Base-by-base conservation (phyloP, 2,113 vertebrate genomes). In the Cyphomyrus discorhynchus region DNA sequence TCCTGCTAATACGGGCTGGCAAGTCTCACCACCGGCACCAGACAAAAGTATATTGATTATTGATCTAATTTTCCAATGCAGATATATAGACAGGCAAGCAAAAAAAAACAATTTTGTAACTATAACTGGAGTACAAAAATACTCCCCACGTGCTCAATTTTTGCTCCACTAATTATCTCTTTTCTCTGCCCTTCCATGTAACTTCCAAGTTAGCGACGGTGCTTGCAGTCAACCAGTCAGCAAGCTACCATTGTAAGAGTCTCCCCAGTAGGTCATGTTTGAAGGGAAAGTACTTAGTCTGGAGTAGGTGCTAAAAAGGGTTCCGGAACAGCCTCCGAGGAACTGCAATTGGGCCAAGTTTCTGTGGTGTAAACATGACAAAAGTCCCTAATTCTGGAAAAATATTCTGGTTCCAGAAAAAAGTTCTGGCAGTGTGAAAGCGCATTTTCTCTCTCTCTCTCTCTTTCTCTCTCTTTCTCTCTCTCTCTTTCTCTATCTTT, bases 401-500 rank as follows among this genome's bases (percentile, higher is more conserved):
- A 70, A 70, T 27, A 27, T 70, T 70, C 62, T 70, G 62, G n/a
- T 31, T 66, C 62, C 62, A 66, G n/a, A 21, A 66, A 66, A 58
- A 66, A 66, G 62, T 27, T 70, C n/a, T 27, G n/a, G n/a, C 10
- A 27, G 62, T 70, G 62, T 70, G n/a, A 70, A 70, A 70, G 62
- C 27, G 62, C 62, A 27, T 70, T 85, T 27, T 58, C 91, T 91
- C 85, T 88, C 39, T 87, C 46, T 2, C 0, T 84, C 91, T 42
- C 58, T 77, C 47, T n/a, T n/a, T n/a, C n/a, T n/a, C n/a, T 9
- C 53, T 74, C n/a, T 62, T 90, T 42, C 39, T 42, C 39, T 39
- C 39, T 39, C 39, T 39, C 88, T 90, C 90, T 89, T 90, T 87
- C 62, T 89, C 50, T 77, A 24, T 85, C 92, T 94, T 93, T 93